phyloP scores from a whole-genome alignment of 2,888 invertebrate genomes.

The Tolmerus cingulatus region DNA sequence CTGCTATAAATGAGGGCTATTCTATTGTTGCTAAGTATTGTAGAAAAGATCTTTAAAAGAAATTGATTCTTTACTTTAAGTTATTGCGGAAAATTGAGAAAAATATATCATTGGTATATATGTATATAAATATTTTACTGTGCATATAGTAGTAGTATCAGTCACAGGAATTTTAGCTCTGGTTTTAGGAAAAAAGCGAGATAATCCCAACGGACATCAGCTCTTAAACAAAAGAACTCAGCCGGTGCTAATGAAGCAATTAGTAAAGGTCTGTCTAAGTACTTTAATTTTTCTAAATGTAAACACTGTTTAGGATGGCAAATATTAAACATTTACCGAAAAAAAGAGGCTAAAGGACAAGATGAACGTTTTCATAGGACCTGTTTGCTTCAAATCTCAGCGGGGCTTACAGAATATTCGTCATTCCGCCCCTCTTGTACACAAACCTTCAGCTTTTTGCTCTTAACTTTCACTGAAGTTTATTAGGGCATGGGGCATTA shows the following conservation, averaged over 20 bases:
- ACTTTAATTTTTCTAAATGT: constrained; percentile 1
- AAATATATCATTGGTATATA: no score
- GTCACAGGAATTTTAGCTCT: background rate
- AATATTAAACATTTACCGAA: constrained; percentile 3
- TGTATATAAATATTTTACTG: no score
- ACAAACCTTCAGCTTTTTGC: background rate
- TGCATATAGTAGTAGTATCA: no score
- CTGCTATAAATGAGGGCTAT: no score
- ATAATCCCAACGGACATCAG: background rate
- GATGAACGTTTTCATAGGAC: background rate
- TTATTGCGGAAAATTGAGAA: no score
- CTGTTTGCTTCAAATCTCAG: constrained; percentile 1
- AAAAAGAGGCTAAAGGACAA: background rate
- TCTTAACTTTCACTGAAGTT: constrained; percentile 3
- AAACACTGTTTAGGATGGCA: background rate
- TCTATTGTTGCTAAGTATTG: no score
- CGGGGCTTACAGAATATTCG: background rate
- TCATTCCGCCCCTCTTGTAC: background rate
- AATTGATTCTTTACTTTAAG: background rate
- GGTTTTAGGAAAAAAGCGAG: background rate
- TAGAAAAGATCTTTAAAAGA: no score
- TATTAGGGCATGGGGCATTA: constrained; percentile 26
- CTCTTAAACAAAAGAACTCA: background rate
- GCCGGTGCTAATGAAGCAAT: constrained; percentile 14
- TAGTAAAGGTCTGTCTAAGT: constrained; percentile 1